phyloP scores from a whole-genome alignment of 2,888 invertebrate species.

The Netelia inedita region DNA sequence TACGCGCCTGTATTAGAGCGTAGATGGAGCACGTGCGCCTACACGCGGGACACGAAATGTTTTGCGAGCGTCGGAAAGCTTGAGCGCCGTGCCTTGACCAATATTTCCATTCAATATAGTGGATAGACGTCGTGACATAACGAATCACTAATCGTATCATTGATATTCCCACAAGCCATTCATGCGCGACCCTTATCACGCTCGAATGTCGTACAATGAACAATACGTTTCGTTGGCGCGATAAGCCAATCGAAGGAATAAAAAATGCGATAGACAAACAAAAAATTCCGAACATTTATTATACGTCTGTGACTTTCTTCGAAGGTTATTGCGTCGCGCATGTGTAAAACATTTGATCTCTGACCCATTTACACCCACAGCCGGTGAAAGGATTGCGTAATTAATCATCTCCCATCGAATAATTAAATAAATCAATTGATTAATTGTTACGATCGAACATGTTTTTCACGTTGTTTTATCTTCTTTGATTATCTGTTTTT shows the following conservation, averaged over 20 bases:
- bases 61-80: slow-evolving; percentile 4
- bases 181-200: background rate
- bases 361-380: background rate
- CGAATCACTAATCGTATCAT: slow-evolving; percentile 1
- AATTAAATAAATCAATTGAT: background rate
- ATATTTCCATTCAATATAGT: slow-evolving; percentile 31
- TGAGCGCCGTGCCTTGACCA: slow-evolving; percentile 48
- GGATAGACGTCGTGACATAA: background rate
- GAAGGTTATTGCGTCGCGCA: background rate
- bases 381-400: background rate
- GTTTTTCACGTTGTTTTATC: no score
- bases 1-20: background rate
- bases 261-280: background rate
- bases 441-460: no score
- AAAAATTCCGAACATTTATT: background rate
- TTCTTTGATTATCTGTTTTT: no score
- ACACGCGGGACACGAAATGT: slow-evolving; percentile 21
- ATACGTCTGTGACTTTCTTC: background rate
- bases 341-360: background rate
- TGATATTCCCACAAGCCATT: background rate
- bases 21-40: slow-evolving; percentile 16
- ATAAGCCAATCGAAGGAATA: background rate
- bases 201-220: background rate
- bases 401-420: background rate
- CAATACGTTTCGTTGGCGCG: background rate